A percentile compares a stretch with the other conserved stretches of the same genome.
Evolutionary conservation across 2,888 invertebrate genomes (phyloP).

Genomic region (Platycheirus rosarum): DNA sequence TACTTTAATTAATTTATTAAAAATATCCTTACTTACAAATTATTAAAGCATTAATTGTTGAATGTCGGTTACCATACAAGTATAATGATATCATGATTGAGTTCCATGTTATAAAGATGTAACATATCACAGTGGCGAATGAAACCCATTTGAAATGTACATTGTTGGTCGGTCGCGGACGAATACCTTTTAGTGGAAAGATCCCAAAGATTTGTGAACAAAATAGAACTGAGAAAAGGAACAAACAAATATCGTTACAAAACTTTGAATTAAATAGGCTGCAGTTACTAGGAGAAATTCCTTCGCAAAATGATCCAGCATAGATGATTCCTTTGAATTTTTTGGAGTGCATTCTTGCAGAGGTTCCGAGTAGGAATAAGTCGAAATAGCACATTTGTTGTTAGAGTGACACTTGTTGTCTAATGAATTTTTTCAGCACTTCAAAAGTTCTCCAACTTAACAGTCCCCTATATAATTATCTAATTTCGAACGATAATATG

Average conservation of each 20-base stretch:
- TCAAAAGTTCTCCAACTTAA: no score
- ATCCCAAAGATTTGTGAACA: conserved; percentile 58
- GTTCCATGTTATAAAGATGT: conserved; percentile 45
- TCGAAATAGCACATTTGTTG: neutral
- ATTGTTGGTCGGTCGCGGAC: neutral
- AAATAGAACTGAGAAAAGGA: conserved; percentile 25
- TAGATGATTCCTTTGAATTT: neutral
- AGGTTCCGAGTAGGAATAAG: neutral
- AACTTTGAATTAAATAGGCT: neutral
- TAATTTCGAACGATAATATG: no score
- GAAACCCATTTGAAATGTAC: conserved; percentile 60
- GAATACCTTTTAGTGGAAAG: conserved; percentile 42
- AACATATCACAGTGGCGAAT: conserved; percentile 18
- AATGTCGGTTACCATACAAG: conserved; percentile 9
- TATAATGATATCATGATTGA: conserved; percentile 14
- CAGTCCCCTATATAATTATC: no score
- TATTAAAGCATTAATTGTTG: conserved; percentile 13
- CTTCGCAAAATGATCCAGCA: conserved; percentile 49
- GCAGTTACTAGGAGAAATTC: conserved; percentile 42
- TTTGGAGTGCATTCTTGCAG: conserved; percentile 14
- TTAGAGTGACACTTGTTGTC: no score
- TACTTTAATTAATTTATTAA: neutral
- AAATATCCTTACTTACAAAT: conserved; percentile 37
- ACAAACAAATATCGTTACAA: neutral
- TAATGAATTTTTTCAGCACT: no score